phyloP scores from a whole-genome alignment of 1,140 invertebrate species.

The Heliconius eleuchia region DNA sequence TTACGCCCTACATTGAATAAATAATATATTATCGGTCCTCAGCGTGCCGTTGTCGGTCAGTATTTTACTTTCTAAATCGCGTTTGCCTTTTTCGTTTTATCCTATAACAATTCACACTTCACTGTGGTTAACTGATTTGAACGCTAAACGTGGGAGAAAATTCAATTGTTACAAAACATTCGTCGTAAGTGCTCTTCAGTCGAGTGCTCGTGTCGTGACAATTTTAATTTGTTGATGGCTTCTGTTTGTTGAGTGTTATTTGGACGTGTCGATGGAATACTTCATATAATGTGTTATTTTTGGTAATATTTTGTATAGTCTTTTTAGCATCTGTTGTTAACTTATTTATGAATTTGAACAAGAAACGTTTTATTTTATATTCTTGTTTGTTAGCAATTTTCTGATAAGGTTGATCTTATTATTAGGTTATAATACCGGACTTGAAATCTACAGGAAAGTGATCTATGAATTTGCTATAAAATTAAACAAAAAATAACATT shows the following conservation, averaged over 20 bases:
- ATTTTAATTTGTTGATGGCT: slow-evolving; percentile 15
- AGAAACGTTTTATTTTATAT: no score
- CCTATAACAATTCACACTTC: slow-evolving; percentile 29
- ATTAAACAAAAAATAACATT: no score
- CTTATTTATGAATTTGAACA: background rate
- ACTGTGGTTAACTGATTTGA: slow-evolving; percentile 8
- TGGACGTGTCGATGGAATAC: background rate
- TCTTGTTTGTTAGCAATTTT: no score
- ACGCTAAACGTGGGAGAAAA: slow-evolving; percentile 7
- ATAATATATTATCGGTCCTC: slow-evolving; percentile 16
- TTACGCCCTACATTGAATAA: slow-evolving; percentile 8
- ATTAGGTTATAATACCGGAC: no score
- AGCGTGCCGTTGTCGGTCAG: background rate
- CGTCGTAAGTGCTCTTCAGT: slow-evolving; percentile 21
- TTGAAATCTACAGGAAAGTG: no score
- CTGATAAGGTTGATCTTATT: no score
- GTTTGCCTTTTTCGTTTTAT: slow-evolving; percentile 36
- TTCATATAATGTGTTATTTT: background rate
- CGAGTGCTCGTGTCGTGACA: slow-evolving; percentile 5
- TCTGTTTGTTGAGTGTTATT: slow-evolving; percentile 1
- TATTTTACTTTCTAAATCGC: slow-evolving; percentile 36
- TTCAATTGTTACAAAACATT: slow-evolving; percentile 29
- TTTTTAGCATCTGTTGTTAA: background rate
- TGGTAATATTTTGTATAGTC: background rate
- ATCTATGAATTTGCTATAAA: no score